Evolutionary conservation across 2,888 invertebrate genomes (phyloP).

Genomic region (Parascotia fuliginaria): DNA sequence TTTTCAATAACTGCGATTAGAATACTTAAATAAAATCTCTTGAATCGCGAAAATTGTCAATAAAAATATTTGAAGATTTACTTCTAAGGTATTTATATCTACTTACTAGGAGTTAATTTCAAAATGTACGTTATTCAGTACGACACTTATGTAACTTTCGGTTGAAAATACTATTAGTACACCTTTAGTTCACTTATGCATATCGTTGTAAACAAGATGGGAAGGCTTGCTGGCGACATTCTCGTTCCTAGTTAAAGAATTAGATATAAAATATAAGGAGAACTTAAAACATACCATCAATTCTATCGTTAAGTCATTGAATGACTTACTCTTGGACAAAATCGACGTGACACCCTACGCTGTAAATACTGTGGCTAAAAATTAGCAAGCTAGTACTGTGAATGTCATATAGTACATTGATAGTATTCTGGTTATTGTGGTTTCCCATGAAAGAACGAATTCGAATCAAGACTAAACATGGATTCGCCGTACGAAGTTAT

Average conservation of each 20-base stretch:
- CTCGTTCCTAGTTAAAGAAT: conserved; percentile 15
- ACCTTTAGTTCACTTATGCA: neutral
- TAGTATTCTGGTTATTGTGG: conserved; percentile 22
- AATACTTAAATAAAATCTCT: neutral
- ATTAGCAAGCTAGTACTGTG: conserved; percentile 33
- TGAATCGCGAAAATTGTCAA: neutral
- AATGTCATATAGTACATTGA: conserved; percentile 15
- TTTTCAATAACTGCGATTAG: no score
- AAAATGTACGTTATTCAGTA: neutral
- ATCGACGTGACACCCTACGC: conserved; percentile 15
- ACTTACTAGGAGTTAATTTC: neutral
- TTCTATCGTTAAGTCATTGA: conserved; percentile 14
- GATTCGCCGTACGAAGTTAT: no score
- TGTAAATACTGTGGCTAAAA: conserved; percentile 37
- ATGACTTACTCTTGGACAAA: conserved; percentile 13
- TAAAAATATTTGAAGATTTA: neutral
- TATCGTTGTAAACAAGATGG: neutral
- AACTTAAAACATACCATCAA: conserved; percentile 15
- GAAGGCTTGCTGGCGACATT: neutral
- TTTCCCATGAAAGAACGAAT: neutral
- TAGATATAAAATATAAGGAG: conserved; percentile 20
- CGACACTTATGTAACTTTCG: neutral
- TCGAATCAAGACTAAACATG: neutral
- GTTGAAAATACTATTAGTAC: neutral
- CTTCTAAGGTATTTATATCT: no score